Conservation (phyloP, 2,888 invertebrate genomes). For the Smittia aterrima region DNA sequence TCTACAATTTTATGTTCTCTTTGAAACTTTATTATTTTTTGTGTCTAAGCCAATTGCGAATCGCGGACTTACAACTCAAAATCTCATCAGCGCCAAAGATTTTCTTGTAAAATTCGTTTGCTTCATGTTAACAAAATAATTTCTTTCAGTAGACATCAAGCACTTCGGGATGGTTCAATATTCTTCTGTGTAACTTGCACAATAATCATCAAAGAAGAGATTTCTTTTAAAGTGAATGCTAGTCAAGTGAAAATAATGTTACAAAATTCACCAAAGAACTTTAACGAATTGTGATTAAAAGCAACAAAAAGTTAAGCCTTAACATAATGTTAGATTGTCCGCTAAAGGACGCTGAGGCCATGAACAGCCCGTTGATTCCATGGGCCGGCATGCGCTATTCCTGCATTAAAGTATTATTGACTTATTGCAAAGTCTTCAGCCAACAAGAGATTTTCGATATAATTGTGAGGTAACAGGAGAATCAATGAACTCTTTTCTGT, state of each 20-base stretch:
- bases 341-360: constrained; percentile 60
- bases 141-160: too few relatives aligned
- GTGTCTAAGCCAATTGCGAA: too few relatives aligned
- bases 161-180: too few relatives aligned
- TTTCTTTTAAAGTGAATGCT: background rate
- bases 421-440: constrained; percentile 86
- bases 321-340: constrained; percentile 62
- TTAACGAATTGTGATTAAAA: constrained; percentile 44
- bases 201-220: too few relatives aligned
- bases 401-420: constrained; percentile 77
- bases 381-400: constrained; percentile 84
- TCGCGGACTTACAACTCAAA: too few relatives aligned
- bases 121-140: background rate
- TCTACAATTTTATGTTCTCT: too few relatives aligned
- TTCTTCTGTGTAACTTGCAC: too few relatives aligned
- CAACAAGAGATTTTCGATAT: constrained; percentile 75
- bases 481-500: background rate
- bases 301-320: constrained; percentile 61
- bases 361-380: constrained; percentile 58
- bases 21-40: too few relatives aligned
- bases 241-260: constrained; percentile 32
- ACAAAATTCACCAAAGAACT: constrained; percentile 36
- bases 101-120: background rate
- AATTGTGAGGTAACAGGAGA: constrained; percentile 65
- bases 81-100: too few relatives aligned